These are phyloP conservation scores for Canis aureus DNA, from an alignment of 2,113 vertebrate species.

Conservation along the genomic window DNA sequence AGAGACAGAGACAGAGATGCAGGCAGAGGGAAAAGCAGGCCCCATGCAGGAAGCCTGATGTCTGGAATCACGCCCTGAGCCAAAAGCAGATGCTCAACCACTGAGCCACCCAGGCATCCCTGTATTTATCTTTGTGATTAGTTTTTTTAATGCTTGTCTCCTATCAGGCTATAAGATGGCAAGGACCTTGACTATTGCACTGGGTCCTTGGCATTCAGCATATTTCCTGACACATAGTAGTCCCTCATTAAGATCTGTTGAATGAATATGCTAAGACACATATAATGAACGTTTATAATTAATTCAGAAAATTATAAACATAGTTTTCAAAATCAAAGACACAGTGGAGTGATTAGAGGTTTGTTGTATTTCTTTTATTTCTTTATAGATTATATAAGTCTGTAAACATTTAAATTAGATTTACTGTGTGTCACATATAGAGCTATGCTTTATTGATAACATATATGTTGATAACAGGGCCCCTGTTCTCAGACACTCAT, in stretches of 20 bases:
- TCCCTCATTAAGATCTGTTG: background rate
- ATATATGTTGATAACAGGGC: background rate
- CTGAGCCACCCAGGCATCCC: too few species aligned
- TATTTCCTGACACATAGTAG: background rate
- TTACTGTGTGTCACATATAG: background rate
- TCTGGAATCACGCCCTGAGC: too few species aligned
- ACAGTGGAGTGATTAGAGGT: background rate
- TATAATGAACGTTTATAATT: constrained; percentile 31
- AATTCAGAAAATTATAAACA: constrained; percentile 11
- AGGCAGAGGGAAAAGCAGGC: too few species aligned
- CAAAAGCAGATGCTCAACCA: too few species aligned
- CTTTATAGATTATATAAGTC: constrained; percentile 24
- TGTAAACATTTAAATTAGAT: background rate
- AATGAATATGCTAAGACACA: constrained; percentile 28
- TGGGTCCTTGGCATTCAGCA: background rate
- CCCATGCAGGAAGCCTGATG: too few species aligned
- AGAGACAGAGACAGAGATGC: too few species aligned
- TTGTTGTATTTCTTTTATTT: constrained; percentile 46
- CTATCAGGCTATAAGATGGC: background rate
- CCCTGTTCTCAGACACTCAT: background rate
- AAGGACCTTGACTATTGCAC: background rate
- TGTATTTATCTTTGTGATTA: constrained; percentile 55
- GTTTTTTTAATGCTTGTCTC: background rate
- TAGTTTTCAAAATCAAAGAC: constrained; percentile 32
- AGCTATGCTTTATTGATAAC: constrained; percentile 18